Conservation (phyloP, 2,113 vertebrate species). For the Salvelinus alpinus region DNA sequence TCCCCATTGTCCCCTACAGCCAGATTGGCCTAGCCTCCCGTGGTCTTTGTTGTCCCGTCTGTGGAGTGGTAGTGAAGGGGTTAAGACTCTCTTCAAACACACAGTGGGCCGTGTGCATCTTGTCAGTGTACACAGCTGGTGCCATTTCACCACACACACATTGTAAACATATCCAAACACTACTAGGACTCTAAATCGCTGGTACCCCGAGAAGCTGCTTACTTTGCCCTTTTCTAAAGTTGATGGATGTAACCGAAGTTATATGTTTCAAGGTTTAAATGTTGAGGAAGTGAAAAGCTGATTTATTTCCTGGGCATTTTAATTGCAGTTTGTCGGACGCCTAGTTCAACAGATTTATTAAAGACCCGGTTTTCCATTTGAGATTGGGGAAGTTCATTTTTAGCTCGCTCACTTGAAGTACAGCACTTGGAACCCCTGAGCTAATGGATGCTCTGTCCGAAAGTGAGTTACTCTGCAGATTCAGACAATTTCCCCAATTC, state of each 20-base stretch:
- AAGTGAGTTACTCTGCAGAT: conserved; percentile 12
- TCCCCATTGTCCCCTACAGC: conserved; percentile 29
- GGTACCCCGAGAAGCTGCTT: conserved; percentile 51
- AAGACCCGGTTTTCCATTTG: conserved; percentile 59
- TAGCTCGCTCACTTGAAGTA: conserved; percentile 39
- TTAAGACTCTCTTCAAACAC: conserved; percentile 64
- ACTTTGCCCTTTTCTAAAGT: conserved; percentile 56
- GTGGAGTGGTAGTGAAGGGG: conserved; percentile 54
- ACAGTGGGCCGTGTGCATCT: conserved; percentile 59
- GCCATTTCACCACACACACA: conserved; percentile 76
- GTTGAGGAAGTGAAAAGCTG: conserved; percentile 58
- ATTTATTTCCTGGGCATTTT: conserved; percentile 58
- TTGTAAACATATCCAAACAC: conserved; percentile 73
- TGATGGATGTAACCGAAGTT: conserved; percentile 66
- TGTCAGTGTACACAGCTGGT: conserved; percentile 77
- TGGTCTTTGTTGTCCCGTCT: conserved; percentile 38
- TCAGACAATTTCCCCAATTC: neutral
- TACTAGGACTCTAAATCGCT: conserved; percentile 54
- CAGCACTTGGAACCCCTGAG: conserved; percentile 40
- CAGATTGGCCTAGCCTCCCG: conserved; percentile 17
- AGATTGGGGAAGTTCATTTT: conserved; percentile 60
- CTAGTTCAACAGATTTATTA: conserved; percentile 68
- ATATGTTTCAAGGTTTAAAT: conserved; percentile 55
- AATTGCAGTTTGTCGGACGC: conserved; percentile 62
- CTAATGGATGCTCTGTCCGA: conserved; percentile 40